Conservation (phyloP, 2,888 invertebrate genomes). For the Mythimna loreyi region DNA sequence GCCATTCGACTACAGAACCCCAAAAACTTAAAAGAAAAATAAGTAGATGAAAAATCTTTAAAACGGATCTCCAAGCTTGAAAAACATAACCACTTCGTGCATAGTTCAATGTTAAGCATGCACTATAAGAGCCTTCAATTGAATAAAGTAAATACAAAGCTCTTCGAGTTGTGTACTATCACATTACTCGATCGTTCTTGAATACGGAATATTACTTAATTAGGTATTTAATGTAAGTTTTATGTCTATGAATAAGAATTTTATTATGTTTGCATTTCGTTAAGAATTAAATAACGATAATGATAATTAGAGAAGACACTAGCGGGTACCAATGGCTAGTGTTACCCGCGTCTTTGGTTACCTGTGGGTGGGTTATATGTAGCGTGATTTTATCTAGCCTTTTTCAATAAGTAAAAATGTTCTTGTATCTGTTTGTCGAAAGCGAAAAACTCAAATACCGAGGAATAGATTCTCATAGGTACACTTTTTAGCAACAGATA, state of each 20-base stretch:
- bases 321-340: no score
- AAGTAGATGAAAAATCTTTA: slow-evolving; percentile 1
- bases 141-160: slow-evolving; percentile 39
- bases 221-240: neutral
- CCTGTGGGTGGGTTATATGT: no score
- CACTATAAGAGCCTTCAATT: slow-evolving; percentile 41
- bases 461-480: no score
- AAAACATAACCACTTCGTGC: slow-evolving; percentile 31
- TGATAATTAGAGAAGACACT: neutral
- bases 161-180: slow-evolving; percentile 34
- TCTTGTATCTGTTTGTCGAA: no score
- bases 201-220: slow-evolving; percentile 25
- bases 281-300: neutral
- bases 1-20: no score
- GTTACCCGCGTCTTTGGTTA: no score
- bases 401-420: no score
- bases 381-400: no score
- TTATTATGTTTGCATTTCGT: neutral
- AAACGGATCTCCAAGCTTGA: neutral
- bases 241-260: neutral
- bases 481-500: no score
- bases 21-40: neutral
- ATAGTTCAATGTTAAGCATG: slow-evolving; percentile 45
- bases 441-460: no score
- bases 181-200: slow-evolving; percentile 37